These are phyloP conservation scores for Mystacides longicornis DNA, from an alignment of 2,888 invertebrate species.

Conservation along the genomic window DNA sequence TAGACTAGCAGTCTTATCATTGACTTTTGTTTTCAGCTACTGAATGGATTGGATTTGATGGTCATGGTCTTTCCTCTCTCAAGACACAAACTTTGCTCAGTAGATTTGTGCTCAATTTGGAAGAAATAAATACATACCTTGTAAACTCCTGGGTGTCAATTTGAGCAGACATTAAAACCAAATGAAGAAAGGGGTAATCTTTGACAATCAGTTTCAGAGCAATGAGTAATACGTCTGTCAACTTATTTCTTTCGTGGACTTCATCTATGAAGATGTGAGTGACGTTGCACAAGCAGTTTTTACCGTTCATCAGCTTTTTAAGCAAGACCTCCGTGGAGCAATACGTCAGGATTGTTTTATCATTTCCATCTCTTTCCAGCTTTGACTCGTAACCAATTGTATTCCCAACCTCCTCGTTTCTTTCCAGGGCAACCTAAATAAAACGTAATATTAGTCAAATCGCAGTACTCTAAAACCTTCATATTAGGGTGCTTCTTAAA, in stretches of 20 bases:
- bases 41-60: no score
- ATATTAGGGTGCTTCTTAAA: neutral
- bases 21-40: no score
- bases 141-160: neutral
- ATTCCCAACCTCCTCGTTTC: neutral
- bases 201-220: neutral
- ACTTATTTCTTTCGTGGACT: neutral
- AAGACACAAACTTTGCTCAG: no score
- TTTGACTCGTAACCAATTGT: neutral
- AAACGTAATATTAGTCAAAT: no score
- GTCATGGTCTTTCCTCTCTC: no score
- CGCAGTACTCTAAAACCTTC: no score
- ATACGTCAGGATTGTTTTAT: neutral
- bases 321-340: neutral
- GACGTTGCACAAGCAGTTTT: neutral
- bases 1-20: no score
- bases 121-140: no score
- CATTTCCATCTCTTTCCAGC: neutral
- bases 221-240: neutral
- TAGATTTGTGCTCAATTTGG: no score
- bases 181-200: neutral
- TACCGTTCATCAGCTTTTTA: neutral
- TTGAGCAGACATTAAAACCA: neutral
- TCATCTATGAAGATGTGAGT: neutral
- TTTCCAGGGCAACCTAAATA: neutral